Evolutionary conservation across 2,888 invertebrate species (phyloP).

Genomic region (Cremastinae sp.): DNA sequence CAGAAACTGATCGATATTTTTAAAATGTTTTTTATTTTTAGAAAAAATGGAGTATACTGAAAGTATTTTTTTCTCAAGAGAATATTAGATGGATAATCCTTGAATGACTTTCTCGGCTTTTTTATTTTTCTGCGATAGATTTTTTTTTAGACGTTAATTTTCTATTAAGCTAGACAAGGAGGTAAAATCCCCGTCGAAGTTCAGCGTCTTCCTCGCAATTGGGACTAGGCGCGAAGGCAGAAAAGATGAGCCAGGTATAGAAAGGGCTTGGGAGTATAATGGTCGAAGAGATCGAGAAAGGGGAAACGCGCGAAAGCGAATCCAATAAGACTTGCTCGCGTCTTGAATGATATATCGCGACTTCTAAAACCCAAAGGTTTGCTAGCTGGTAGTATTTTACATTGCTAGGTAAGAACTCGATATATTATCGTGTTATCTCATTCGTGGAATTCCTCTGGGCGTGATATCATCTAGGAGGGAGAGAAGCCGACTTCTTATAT

Average conservation of each 20-base stretch:
- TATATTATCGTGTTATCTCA: conserved; percentile 71
- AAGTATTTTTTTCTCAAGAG: too few species aligned
- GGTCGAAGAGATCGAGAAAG: conserved; percentile 51
- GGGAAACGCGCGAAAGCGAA: conserved; percentile 56
- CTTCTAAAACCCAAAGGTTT: conserved; percentile 61
- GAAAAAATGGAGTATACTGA: too few species aligned
- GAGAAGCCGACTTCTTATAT: conserved; percentile 59
- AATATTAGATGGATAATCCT: too few species aligned
- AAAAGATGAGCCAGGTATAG: conserved; percentile 19
- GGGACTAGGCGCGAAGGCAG: conserved; percentile 58
- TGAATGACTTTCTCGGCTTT: too few species aligned
- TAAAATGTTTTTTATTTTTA: neutral
- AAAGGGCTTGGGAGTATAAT: conserved; percentile 43
- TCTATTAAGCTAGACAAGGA: too few species aligned
- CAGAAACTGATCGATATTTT: too few species aligned
- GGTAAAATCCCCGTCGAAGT: too few species aligned
- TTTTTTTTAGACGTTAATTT: too few species aligned
- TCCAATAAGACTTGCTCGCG: conserved; percentile 62
- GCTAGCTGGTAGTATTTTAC: conserved; percentile 66
- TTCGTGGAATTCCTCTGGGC: conserved; percentile 67
- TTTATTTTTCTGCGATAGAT: too few species aligned
- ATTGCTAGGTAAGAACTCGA: conserved; percentile 67
- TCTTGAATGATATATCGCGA: conserved; percentile 63
- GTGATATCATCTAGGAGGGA: conserved; percentile 53
- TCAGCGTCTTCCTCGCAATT: conserved; percentile 53